Percentiles rank a stretch among this genome's conserved stretches.
Evolutionary conservation across 2,797 vertebrate genomes (phyloP).

Genomic region (Anniella stebbinsi): DNA sequence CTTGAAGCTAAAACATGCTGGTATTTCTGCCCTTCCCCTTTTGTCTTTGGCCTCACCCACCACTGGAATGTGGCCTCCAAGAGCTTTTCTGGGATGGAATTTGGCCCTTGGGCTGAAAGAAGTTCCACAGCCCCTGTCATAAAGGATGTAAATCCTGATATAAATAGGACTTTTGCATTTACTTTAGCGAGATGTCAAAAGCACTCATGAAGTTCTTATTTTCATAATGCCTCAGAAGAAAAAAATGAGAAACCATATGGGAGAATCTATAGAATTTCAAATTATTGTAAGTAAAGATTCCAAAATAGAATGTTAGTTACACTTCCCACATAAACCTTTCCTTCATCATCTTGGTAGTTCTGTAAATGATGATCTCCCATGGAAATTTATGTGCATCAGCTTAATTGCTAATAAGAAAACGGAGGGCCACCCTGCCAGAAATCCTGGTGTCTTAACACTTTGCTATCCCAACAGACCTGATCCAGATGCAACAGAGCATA

Average conservation of each 20-base stretch:
- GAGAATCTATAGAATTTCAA: conserved; percentile 25
- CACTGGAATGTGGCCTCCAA: too few species aligned
- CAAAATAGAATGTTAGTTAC: conserved; percentile 17
- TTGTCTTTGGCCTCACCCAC: too few species aligned
- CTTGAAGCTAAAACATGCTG: too few species aligned
- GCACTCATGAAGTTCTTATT: neutral
- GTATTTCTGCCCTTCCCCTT: too few species aligned
- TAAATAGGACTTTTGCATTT: conserved; percentile 22
- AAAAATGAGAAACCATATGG: conserved; percentile 7
- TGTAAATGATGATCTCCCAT: neutral
- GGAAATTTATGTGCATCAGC: conserved; percentile 41
- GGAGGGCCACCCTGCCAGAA: conserved; percentile 62
- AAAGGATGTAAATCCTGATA: conserved; percentile 25
- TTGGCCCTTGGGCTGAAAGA: too few species aligned
- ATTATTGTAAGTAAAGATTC: conserved; percentile 16
- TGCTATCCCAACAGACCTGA: conserved; percentile 58
- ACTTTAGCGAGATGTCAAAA: conserved; percentile 7
- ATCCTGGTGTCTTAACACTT: conserved; percentile 59
- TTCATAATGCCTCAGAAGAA: conserved; percentile 24
- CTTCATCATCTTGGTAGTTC: conserved; percentile 13
- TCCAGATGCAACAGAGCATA: conserved; percentile 69
- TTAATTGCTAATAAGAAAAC: conserved; percentile 34
- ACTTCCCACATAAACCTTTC: conserved; percentile 21
- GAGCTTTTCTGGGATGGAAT: too few species aligned
- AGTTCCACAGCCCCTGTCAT: too few species aligned